Evolutionary conservation across 2,888 invertebrate species (phyloP), one percentile per base, ranked within the genome.

Genomic region (Acanthoscelides obtectus): DNA sequence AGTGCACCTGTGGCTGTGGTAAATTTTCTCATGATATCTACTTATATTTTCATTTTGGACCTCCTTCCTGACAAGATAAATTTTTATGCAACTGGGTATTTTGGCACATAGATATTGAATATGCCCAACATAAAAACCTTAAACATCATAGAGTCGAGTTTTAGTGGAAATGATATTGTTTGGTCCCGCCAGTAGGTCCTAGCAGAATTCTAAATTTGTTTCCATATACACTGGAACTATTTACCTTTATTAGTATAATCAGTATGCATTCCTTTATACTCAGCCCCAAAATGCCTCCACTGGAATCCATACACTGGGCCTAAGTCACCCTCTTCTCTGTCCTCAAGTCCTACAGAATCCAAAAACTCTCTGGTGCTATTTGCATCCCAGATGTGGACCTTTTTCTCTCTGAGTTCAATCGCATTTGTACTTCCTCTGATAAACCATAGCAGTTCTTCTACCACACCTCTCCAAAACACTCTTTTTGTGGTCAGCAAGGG

Each of bases 301-400:
- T 99, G 99, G 82, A 99, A 99, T 0, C 98, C 99, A 87, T 99
- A 99, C 0, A 99, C 91, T 0, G 99, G 99, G 0, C 98, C 98
- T 67, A 99, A 88, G 86, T 99, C 99, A 72, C 98, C 98, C 88
- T 95, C 97, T 83, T 93, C 93, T 71, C 98, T 88, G 68, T 97
- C 90, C 0, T 84, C 88, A 73, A 98, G 92, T 6, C 98, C 98
- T 22, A 91, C 86, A 64, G 91, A 92, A 84, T 98, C 95, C n/a
- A 99, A 88, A 83, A 95, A 99, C 73, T 90, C 89, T 70, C 96
- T 88, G 0, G 96, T 95, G 75, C 97, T 96, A 85, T 99, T 98
- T 0, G 93, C 94, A 87, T 99, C 97, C 99, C 99, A 99, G 80
- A 99, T 98, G 78, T 92, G 93, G 4, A 99, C 91, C 67, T 90